Percentiles rank a stretch among this genome's conserved stretches.
phyloP scores from a whole-genome alignment of 1,140 invertebrate genomes.

The Habropoda laboriosa region DNA sequence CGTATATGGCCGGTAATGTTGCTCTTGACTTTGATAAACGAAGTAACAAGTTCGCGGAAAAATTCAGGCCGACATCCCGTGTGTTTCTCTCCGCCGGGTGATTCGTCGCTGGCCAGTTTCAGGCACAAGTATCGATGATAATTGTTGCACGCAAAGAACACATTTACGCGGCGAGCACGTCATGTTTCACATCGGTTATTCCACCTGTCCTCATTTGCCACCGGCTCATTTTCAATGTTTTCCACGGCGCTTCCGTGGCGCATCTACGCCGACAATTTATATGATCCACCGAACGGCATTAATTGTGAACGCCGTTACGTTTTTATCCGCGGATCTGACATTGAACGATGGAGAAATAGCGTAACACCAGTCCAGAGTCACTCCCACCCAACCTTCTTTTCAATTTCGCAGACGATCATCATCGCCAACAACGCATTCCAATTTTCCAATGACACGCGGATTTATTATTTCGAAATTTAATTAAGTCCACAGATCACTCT shows the following conservation, averaged over 20 bases:
- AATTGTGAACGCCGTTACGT: conserved; percentile 51
- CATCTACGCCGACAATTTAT: conserved; percentile 61
- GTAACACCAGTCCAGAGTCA: neutral
- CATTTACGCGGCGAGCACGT: conserved; percentile 55
- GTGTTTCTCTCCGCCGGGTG: neutral
- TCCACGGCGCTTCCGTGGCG: conserved; percentile 55
- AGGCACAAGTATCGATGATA: conserved; percentile 44
- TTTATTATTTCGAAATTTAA: conserved; percentile 31
- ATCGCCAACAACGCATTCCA: neutral
- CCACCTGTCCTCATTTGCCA: conserved; percentile 61
- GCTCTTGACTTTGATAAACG: neutral
- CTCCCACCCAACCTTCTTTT: neutral
- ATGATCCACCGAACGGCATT: conserved; percentile 41
- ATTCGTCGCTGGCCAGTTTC: neutral
- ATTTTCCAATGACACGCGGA: conserved; percentile 1
- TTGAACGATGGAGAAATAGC: conserved; percentile 37
- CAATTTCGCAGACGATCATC: neutral
- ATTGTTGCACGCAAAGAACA: conserved; percentile 51
- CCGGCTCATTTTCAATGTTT: conserved; percentile 65
- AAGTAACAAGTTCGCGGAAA: neutral
- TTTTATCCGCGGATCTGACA: conserved; percentile 47
- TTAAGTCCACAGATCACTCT: neutral
- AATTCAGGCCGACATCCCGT: neutral
- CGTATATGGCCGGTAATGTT: neutral
- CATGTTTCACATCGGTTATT: conserved; percentile 61